Conservation (phyloP, 2,888 invertebrate species). For the Rugalucina vietnamica region DNA sequence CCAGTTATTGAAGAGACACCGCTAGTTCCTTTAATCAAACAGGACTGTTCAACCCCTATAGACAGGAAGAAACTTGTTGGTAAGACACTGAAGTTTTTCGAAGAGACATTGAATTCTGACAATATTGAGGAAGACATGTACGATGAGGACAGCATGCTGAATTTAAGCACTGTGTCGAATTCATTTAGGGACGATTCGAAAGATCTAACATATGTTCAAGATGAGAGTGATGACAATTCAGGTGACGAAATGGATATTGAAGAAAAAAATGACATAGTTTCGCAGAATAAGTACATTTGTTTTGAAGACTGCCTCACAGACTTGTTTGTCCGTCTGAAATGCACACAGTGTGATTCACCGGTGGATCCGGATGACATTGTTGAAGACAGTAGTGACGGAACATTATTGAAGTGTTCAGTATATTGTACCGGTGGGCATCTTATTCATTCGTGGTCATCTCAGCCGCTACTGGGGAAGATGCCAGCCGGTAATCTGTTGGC, state of each 20-base stretch:
- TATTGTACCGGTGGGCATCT: constrained; percentile 30
- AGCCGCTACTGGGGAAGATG: constrained; percentile 39
- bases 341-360: not conserved
- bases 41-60: too few relatives aligned
- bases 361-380: not conserved
- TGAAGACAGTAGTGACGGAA: not conserved
- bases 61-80: too few relatives aligned
- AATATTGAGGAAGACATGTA: too few relatives aligned
- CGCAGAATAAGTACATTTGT: not conserved
- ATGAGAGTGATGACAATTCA: not conserved
- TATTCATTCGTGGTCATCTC: constrained; percentile 30
- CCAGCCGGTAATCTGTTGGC: constrained; percentile 4
- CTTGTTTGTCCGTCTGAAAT: not conserved
- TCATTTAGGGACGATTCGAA: not conserved
- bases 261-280: not conserved
- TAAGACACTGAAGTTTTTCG: too few relatives aligned
- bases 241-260: not conserved
- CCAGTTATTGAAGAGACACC: too few relatives aligned
- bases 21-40: too few relatives aligned
- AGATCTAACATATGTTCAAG: not conserved
- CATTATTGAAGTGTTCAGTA: not conserved
- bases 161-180: not conserved
- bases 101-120: too few relatives aligned
- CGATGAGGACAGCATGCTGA: not conserved
- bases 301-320: not conserved